These are phyloP conservation scores for Geodia barretti DNA, from an alignment of 37 sponge, comb jelly and placozoan genomes.

Conservation along the genomic window DNA sequence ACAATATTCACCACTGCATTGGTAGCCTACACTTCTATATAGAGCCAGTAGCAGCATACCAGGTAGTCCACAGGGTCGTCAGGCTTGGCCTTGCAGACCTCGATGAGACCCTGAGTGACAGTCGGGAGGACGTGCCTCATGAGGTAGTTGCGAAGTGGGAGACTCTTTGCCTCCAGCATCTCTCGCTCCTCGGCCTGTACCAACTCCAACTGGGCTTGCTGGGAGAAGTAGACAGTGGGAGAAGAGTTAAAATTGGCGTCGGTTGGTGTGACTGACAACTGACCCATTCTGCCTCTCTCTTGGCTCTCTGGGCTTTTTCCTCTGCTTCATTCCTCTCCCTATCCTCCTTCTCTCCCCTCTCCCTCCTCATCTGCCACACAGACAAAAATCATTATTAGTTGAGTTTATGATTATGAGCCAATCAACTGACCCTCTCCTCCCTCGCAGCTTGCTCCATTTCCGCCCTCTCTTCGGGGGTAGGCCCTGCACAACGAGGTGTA, in stretches of 20 bases:
- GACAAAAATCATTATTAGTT: not conserved
- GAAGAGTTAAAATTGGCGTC: not conserved
- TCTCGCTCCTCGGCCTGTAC: slow-evolving; percentile 85
- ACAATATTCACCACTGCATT: not conserved
- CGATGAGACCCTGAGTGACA: slow-evolving; percentile 83
- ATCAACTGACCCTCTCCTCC: slow-evolving; percentile 52
- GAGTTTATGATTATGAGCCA: too few relatives aligned
- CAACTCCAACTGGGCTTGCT: slow-evolving; percentile 48
- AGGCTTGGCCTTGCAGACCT: slow-evolving; percentile 86
- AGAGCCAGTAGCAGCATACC: slow-evolving; percentile 52
- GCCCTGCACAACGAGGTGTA: slow-evolving; percentile 42
- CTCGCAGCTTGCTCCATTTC: slow-evolving; percentile 54
- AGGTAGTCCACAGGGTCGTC: slow-evolving; percentile 92
- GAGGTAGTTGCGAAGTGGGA: slow-evolving; percentile 87
- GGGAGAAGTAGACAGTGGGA: not conserved
- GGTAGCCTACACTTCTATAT: not conserved
- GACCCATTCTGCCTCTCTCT: slow-evolving; percentile 86
- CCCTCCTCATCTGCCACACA: slow-evolving; percentile 29
- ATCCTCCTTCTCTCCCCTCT: slow-evolving; percentile 53
- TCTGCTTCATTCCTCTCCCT: slow-evolving; percentile 62
- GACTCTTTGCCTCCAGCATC: slow-evolving; percentile 74
- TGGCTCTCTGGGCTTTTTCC: slow-evolving; percentile 65
- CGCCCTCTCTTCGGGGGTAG: slow-evolving; percentile 78
- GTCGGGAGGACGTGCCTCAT: slow-evolving; percentile 96
- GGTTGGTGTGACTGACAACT: not conserved